phyloP scores from a whole-genome alignment of 2,888 invertebrate genomes.

The Aphodius sticticus region DNA sequence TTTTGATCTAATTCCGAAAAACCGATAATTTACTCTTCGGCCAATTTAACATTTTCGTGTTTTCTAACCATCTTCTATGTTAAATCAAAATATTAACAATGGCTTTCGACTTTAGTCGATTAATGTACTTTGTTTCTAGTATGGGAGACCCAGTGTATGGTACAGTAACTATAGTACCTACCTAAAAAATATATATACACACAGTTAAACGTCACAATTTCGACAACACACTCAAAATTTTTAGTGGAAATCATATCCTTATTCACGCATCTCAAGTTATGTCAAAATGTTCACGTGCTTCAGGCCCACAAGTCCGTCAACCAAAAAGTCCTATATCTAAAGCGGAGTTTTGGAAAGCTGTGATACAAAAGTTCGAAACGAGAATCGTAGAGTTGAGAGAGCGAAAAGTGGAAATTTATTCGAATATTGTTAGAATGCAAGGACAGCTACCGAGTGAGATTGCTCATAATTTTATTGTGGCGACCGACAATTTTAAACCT shows the following conservation, averaged over 20 bases:
- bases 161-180: neutral
- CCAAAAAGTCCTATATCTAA: neutral
- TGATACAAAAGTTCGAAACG: neutral
- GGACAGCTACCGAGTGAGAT: neutral
- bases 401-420: neutral
- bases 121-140: no score
- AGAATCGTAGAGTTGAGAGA: neutral
- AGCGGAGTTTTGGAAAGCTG: neutral
- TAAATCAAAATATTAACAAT: no score
- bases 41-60: no score
- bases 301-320: neutral
- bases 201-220: neutral
- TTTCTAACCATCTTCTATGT: no score
- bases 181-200: neutral
- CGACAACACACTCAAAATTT: neutral
- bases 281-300: conserved; percentile 7
- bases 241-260: neutral
- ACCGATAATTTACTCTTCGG: no score
- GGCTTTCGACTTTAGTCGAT: no score
- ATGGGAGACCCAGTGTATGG: neutral
- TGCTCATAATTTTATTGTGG: neutral
- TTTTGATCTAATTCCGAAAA: no score
- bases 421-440: conserved; percentile 5
- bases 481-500: neutral
- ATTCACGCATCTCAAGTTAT: neutral